Base-by-base conservation (phyloP, 2,888 invertebrate genomes). In the Drosophila falleni region DNA sequence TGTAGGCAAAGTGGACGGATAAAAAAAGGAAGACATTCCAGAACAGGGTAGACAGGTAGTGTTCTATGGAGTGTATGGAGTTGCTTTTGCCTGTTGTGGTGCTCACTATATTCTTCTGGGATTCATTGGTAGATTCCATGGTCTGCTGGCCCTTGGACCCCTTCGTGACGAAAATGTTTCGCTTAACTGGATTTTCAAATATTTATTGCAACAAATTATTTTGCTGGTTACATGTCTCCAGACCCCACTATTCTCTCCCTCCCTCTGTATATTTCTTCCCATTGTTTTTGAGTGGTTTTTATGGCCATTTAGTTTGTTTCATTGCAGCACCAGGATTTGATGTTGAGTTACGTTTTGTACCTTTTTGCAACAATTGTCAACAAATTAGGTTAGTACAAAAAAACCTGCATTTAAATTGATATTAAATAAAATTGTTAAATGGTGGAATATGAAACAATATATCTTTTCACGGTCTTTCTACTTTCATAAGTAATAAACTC, bases 151-250 rank as follows among this genome's bases (percentile, higher is more conserved):
- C 63, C 29, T 56, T 68, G 56, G 65, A 63, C 80, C 81, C 78
- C 74, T 80, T 78, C 87, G 87, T 87, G 89, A 89, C 87, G 84
- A 87, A 90, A 88, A 78, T 89, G 88, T 78, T 88, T 83, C 90
- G 81, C 74, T 88, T 87, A 89, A 87, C 89, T 89, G 90, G 90
- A 88, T 87, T 87, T 89, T 87, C 80, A 87, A 87, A 87, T 89
- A 89, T 87, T 87, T 89, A 87, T 89, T 90, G 87, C 82, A 81
- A 81, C 84, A 89, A 89, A 87, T 87, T 87, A 87, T 87, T 86
- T 85, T 76, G 75, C 71, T 74, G 72, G 81, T 79, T 75, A 84
- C 78, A 80, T 69, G 78, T 68, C 61, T 65, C 47, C 47, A 47
- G 9, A 23, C 41, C 44, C 35, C n/a, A 3, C 1, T 31, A 39